A percentile compares a stretch with the other conserved stretches of the same genome.
These are phyloP conservation scores for Dilophus febrilis DNA, from an alignment of 2,888 invertebrate genomes.

Conservation along the genomic window DNA sequence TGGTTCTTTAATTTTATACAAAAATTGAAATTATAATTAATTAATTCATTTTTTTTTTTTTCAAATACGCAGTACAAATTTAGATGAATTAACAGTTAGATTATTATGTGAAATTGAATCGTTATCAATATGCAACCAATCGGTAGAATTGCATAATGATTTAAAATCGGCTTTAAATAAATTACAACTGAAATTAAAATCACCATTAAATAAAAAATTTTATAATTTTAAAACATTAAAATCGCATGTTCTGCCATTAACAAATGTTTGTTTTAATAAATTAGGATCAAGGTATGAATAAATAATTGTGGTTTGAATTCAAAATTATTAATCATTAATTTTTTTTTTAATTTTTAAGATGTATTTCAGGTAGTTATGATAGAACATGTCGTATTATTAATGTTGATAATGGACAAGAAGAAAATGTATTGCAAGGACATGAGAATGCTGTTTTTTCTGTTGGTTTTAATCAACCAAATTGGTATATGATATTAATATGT, in stretches of 20 bases:
- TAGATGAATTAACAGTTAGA: slow-evolving; percentile 29
- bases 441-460: slow-evolving; percentile 70
- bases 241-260: slow-evolving; percentile 52
- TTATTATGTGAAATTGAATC: slow-evolving; percentile 34
- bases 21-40: slow-evolving; percentile 4
- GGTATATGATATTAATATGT: slow-evolving; percentile 33
- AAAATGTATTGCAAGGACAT: slow-evolving; percentile 53
- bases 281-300: slow-evolving; percentile 37
- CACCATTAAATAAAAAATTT: slow-evolving; percentile 42
- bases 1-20: slow-evolving; percentile 2
- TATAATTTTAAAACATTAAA: slow-evolving; percentile 46
- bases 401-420: slow-evolving; percentile 48
- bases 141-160: slow-evolving; percentile 15
- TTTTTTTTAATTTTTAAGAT: slow-evolving; percentile 26
- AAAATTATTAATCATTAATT: slow-evolving; percentile 3
- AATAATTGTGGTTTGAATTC: neutral
- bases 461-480: slow-evolving; percentile 55
- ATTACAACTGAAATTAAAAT: slow-evolving; percentile 44
- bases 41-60: slow-evolving; percentile 4
- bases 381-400: slow-evolving; percentile 69
- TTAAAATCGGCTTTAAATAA: slow-evolving; percentile 37
- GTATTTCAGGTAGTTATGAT: slow-evolving; percentile 70
- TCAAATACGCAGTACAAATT: slow-evolving; percentile 6
- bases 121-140: slow-evolving; percentile 20
- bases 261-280: slow-evolving; percentile 55